These are phyloP conservation scores for Oxycera nigricornis DNA, from an alignment of 2,888 invertebrate species.

Conservation along the genomic window DNA sequence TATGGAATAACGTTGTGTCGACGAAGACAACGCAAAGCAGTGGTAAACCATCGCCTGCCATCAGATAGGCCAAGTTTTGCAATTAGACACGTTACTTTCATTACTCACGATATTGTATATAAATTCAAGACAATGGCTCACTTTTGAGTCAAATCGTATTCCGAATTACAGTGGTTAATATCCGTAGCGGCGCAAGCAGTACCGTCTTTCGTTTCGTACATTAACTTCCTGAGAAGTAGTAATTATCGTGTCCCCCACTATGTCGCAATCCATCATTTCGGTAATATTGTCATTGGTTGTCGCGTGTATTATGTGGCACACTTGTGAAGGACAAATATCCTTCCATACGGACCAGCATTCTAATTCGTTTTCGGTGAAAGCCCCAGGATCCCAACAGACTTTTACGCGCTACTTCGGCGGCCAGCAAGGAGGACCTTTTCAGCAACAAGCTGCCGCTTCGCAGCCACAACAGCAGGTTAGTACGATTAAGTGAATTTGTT, in stretches of 20 bases:
- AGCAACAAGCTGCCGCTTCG: slow-evolving; percentile 47
- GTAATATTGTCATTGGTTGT: neutral
- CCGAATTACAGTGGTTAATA: neutral
- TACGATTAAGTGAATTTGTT: neutral
- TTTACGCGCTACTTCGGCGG: slow-evolving; percentile 59
- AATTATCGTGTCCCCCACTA: neutral
- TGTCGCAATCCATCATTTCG: slow-evolving; percentile 30
- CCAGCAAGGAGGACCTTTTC: slow-evolving; percentile 48
- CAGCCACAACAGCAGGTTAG: slow-evolving; percentile 45
- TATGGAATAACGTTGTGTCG: neutral
- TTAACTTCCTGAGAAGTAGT: too few species aligned
- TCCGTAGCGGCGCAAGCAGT: neutral
- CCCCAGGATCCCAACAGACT: slow-evolving; percentile 59
- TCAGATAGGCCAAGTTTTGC: neutral
- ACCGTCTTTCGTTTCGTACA: neutral
- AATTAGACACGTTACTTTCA: neutral
- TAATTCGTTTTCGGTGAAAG: slow-evolving; percentile 59
- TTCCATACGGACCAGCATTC: slow-evolving; percentile 58
- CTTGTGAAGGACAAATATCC: slow-evolving; percentile 55
- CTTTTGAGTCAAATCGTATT: neutral
- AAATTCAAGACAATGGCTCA: slow-evolving; percentile 17
- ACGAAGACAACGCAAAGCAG: neutral
- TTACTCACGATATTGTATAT: neutral
- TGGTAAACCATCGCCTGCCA: neutral
- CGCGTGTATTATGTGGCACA: neutral